Evolutionary conservation across 2,113 vertebrate genomes (phyloP).

Genomic region (Ochotona princeps): DNA sequence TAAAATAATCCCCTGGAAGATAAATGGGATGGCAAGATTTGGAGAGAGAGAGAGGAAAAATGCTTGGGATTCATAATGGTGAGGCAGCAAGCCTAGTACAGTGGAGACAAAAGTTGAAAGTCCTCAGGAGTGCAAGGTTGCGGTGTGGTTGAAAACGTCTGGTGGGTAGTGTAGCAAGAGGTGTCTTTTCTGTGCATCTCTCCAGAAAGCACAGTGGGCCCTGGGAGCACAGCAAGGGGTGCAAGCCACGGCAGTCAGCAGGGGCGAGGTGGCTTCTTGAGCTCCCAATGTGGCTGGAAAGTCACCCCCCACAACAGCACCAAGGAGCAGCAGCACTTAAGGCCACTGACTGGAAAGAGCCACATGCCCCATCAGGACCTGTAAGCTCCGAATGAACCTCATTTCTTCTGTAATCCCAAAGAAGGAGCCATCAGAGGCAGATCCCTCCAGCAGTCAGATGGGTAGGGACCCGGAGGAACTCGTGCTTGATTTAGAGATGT

Average conservation of each 20-base stretch:
- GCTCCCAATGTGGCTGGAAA: background rate
- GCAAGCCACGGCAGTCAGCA: background rate
- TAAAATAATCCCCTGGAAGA: background rate
- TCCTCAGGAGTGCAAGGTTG: background rate
- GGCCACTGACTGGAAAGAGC: too few relatives aligned
- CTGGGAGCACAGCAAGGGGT: background rate
- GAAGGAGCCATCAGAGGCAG: background rate
- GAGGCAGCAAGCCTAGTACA: background rate
- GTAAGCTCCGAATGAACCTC: accelerated
- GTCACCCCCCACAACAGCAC: background rate
- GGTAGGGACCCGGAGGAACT: background rate
- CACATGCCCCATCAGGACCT: background rate
- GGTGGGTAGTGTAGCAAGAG: background rate
- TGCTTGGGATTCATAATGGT: background rate
- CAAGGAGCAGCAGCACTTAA: background rate
- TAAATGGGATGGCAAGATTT: background rate
- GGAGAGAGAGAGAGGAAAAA: background rate
- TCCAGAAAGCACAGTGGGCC: background rate
- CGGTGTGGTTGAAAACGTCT: background rate
- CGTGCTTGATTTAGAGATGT: background rate
- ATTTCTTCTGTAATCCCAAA: background rate
- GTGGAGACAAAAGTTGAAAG: background rate
- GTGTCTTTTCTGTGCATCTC: background rate
- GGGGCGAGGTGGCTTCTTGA: background rate
- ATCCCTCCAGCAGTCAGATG: background rate